Percentiles rank a stretch among this genome's conserved stretches.
Conservation (phyloP, 1,140 invertebrate genomes). For the Trigoniulus corallinus region DNA sequence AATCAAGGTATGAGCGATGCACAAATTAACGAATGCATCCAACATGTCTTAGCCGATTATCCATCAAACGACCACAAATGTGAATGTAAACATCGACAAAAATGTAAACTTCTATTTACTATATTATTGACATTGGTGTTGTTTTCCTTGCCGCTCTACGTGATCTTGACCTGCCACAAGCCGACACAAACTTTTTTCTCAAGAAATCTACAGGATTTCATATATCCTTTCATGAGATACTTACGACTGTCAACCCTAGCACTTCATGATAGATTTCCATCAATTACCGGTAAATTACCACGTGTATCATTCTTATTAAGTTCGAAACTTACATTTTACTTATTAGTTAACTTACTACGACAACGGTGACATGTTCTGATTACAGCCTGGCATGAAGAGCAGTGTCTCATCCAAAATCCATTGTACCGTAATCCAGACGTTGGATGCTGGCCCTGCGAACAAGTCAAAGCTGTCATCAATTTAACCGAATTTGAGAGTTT, state of each 20-base stretch:
- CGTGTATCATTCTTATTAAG: conserved; percentile 5
- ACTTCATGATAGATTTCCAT: conserved; percentile 24
- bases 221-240: conserved; percentile 44
- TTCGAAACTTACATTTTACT: too few relatives aligned
- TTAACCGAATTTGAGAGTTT: conserved; percentile 21
- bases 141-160: conserved; percentile 18
- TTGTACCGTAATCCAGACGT: conserved; percentile 49
- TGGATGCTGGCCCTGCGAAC: conserved; percentile 57
- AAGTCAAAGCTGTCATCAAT: conserved; percentile 40
- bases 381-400: conserved; percentile 58
- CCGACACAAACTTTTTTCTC: conserved; percentile 33
- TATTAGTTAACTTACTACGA: too few relatives aligned
- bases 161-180: conserved; percentile 27
- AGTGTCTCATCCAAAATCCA: conserved; percentile 55
- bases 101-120: not conserved
- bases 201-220: conserved; percentile 45
- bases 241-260: conserved; percentile 42
- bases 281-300: not conserved
- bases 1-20: not conserved
- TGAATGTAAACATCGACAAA: not conserved
- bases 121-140: conserved; percentile 10
- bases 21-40: not conserved
- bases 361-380: conserved; percentile 18
- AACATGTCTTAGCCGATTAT: not conserved
- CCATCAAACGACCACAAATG: not conserved